A percentile compares a stretch with the other conserved stretches of the same genome.
Conservation (phyloP, 2,113 vertebrate genomes). For the Mellivora capensis region DNA sequence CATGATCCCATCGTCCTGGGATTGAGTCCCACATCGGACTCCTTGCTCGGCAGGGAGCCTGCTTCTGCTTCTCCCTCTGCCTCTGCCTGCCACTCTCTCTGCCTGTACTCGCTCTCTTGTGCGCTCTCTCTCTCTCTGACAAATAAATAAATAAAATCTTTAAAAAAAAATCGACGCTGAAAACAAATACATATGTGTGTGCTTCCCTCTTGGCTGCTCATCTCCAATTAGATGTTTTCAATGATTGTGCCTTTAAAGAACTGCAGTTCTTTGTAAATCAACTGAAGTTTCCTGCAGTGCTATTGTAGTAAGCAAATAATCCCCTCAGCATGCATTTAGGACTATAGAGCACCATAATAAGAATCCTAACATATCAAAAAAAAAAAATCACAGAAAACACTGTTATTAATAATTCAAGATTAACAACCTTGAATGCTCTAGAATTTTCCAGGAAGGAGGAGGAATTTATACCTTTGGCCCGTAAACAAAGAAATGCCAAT, state of each 20-base stretch:
- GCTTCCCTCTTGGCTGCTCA: background rate
- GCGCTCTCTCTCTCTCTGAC: too few relatives aligned
- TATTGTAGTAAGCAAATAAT: slow-evolving; percentile 23
- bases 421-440: background rate
- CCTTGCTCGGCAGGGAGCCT: too few relatives aligned
- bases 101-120: too few relatives aligned
- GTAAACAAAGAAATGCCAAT: background rate
- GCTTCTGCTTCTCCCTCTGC: too few relatives aligned
- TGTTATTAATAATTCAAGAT: background rate
- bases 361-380: background rate
- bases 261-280: slow-evolving; percentile 19
- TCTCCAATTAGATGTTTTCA: background rate
- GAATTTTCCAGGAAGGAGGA: slow-evolving; percentile 28
- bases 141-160: too few relatives aligned
- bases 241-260: slow-evolving; percentile 33
- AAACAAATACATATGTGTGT: background rate
- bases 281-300: background rate
- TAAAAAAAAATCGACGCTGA: background rate
- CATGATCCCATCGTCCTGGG: too few relatives aligned
- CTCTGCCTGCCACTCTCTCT: too few relatives aligned
- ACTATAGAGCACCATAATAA: background rate
- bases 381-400: background rate
- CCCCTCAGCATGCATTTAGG: background rate
- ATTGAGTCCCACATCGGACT: too few relatives aligned
- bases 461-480: background rate